phyloP scores from a whole-genome alignment of 2,113 vertebrate species.

The Cromileptes altivelis region DNA sequence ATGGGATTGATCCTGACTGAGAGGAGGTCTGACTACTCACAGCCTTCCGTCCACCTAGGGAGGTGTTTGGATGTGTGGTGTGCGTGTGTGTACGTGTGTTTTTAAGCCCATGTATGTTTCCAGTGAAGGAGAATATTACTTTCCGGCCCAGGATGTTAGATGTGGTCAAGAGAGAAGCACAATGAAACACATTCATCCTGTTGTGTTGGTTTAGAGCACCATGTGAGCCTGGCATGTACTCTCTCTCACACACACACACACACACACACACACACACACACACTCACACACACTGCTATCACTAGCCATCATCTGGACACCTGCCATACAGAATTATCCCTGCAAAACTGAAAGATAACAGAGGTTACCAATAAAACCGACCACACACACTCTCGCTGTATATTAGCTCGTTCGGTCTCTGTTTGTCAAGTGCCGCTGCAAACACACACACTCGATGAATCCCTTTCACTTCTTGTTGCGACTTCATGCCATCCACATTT shows the following conservation, averaged over 20 bases:
- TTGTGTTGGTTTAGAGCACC: constrained; percentile 35
- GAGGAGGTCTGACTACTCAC: constrained; percentile 30
- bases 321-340: constrained; percentile 68
- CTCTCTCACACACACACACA: too few species aligned
- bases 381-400: constrained; percentile 16
- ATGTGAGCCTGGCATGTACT: constrained; percentile 15
- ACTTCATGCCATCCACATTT: constrained; percentile 35
- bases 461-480: constrained; percentile 36
- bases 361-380: constrained; percentile 53
- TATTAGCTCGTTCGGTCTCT: constrained; percentile 31
- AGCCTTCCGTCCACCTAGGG: constrained; percentile 2
- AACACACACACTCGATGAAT: constrained; percentile 32
- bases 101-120: constrained; percentile 21
- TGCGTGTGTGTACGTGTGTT: constrained; percentile 17
- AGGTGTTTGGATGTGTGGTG: not conserved
- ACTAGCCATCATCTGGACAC: constrained; percentile 67
- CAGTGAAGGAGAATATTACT: constrained; percentile 49
- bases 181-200: constrained; percentile 64
- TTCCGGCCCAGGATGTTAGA: constrained; percentile 36
- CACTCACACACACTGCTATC: constrained; percentile 45
- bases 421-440: constrained; percentile 31
- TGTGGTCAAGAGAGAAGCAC: constrained; percentile 46
- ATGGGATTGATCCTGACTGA: constrained; percentile 52
- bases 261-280: constrained; percentile 21
- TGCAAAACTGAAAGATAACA: constrained; percentile 68